Evolutionary conservation across 2,888 invertebrate genomes (phyloP), one percentile per base, ranked within the genome.

Genomic region (Melikaiella ostensackeni): DNA sequence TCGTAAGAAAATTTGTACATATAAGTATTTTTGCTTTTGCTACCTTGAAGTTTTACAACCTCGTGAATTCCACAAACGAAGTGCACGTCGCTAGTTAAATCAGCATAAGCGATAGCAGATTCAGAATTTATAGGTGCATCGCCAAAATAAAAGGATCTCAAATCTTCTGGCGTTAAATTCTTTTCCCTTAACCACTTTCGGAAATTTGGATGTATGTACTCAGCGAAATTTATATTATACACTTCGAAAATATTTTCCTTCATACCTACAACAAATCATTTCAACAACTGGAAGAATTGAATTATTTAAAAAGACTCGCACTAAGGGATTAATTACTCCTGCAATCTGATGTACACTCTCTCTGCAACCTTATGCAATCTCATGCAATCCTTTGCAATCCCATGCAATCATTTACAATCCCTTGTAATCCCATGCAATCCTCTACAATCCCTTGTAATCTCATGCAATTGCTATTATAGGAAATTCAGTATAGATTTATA

Each of bases 1-100:
- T 88, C 86, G 66, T 86, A 89, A 8, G 83, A 83, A 77, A 90
- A 88, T 55, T 84, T 82, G 42, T 91, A 91, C 7, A 87, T 74
- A 63, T 88, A 91, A 4, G 86, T 88, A 0, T 64, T 27, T 74
- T 46, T 21, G 61, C 76, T 75, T 9, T 76, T 55, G n/a, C 33
- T 63, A 1, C 81, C 64, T 77, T 90, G 90, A 6, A 78, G 30
- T 30, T 83, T 79, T 2, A 84, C 77, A 0, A 85, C 74, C 5
- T 88, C 85, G 61, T 85, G 81, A 38, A 89, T 83, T 3, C 85
- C 88, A 11, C 78, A 78, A 1, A 83, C 0, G 42, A 91, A 89
- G 4, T 85, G 62, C 1, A 83, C 2, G 42, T 89, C 89, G 6
- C 83, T 61, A 0, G 80, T n/a, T 61, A 86, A 80, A 74, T 86